Evolutionary conservation across 2,113 vertebrate species (phyloP).

Genomic region (Panthera tigris): DNA sequence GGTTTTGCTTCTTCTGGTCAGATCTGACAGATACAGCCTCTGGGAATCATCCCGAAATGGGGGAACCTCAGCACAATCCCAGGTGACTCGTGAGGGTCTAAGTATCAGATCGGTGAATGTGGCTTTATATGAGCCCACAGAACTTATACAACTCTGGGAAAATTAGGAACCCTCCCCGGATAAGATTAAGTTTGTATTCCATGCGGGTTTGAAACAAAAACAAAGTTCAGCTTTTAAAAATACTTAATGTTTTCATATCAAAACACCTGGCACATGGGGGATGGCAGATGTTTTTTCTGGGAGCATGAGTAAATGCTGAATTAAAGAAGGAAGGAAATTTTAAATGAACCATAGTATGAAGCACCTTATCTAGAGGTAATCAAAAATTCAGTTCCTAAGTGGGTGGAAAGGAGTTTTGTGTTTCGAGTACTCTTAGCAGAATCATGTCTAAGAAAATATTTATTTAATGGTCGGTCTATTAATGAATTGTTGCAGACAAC

Average conservation of each 20-base stretch:
- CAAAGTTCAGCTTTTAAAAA: not conserved
- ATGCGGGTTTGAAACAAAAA: not conserved
- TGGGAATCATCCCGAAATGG: not conserved
- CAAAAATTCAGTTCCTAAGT: not conserved
- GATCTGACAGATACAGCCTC: not conserved
- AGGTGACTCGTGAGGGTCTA: not conserved
- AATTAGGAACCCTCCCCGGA: not conserved
- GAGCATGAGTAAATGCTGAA: not conserved
- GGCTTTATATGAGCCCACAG: not conserved
- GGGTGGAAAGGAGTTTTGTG: not conserved
- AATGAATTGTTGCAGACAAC: not conserved
- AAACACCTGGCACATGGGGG: not conserved
- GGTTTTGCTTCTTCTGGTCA: not conserved
- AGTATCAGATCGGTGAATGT: not conserved
- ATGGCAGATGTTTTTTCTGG: not conserved
- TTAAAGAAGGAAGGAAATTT: not conserved
- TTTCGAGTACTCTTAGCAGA: not conserved
- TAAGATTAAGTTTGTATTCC: not conserved
- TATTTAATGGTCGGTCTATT: not conserved
- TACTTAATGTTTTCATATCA: not conserved
- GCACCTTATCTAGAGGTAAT: not conserved
- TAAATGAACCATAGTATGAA: not conserved
- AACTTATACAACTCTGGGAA: not conserved
- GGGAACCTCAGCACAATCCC: not conserved
- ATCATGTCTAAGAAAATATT: conserved; percentile 1